These are phyloP conservation scores for Cydia splendana DNA, from an alignment of 1,140 invertebrate species.

Conservation along the genomic window DNA sequence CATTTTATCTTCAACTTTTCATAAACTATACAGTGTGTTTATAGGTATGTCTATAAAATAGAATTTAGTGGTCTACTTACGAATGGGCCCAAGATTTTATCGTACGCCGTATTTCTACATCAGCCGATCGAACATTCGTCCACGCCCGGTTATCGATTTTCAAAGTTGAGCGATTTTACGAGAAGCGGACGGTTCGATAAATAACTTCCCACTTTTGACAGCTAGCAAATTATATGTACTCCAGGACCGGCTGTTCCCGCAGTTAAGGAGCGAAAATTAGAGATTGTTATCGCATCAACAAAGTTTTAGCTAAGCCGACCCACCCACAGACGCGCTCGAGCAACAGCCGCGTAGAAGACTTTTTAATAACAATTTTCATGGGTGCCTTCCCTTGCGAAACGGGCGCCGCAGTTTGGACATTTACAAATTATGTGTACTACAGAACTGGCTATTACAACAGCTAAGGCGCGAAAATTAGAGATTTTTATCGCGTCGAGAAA, in stretches of 20 bases:
- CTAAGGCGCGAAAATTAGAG: background rate
- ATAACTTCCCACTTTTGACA: constrained; percentile 5
- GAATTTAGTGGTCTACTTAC: no score
- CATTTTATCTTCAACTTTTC: no score
- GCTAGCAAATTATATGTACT: constrained; percentile 2
- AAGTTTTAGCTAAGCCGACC: background rate
- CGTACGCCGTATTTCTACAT: background rate
- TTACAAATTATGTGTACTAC: background rate
- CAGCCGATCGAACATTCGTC: background rate
- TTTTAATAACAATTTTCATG: background rate
- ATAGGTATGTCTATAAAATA: no score
- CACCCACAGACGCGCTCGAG: background rate
- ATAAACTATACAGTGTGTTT: no score
- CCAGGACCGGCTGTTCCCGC: background rate
- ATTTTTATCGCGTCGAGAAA: constrained; percentile 9
- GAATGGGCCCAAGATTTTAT: no score
- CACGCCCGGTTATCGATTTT: background rate
- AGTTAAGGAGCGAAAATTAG: constrained; percentile 13
- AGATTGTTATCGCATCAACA: constrained; percentile 14
- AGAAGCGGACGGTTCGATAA: background rate
- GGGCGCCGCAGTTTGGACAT: background rate
- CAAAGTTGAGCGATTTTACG: background rate
- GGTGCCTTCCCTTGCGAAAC: background rate
- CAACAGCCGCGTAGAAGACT: no score
- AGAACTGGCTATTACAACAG: background rate